phyloP scores from a whole-genome alignment of 2,797 vertebrate genomes.

The Sebastes iracundus region DNA sequence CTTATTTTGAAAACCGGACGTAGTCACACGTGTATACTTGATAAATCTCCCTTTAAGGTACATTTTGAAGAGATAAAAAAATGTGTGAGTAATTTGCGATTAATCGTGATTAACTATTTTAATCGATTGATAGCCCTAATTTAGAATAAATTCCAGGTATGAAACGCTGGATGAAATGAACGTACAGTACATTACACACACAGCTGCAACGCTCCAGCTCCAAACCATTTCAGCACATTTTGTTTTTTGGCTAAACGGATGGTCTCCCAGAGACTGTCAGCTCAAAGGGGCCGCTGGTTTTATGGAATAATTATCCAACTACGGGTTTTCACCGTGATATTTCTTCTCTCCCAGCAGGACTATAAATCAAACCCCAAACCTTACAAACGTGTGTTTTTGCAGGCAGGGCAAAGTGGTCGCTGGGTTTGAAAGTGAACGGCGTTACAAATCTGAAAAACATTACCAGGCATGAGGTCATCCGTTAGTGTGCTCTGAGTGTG shows the following conservation, averaged over 20 bases:
- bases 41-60: too few species aligned
- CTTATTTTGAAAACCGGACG: too few species aligned
- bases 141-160: not conserved
- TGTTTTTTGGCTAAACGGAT: slow-evolving; percentile 16
- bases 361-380: slow-evolving; percentile 34
- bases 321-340: slow-evolving; percentile 29
- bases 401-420: slow-evolving; percentile 36
- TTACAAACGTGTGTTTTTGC: slow-evolving; percentile 10
- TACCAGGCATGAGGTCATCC: slow-evolving; percentile 63
- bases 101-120: too few species aligned
- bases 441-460: slow-evolving; percentile 55
- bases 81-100: too few species aligned
- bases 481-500: slow-evolving; percentile 21
- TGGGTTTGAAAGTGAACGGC: slow-evolving; percentile 27
- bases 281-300: slow-evolving; percentile 9
- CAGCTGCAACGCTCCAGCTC: not conserved
- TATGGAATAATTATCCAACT: slow-evolving; percentile 19
- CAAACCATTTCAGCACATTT: slow-evolving; percentile 47
- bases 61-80: too few species aligned
- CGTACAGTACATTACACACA: not conserved
- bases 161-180: not conserved
- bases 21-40: too few species aligned
- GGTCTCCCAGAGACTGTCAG: slow-evolving; percentile 4
- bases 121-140: not conserved
- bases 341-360: slow-evolving; percentile 2